Base-by-base conservation (phyloP, 2,888 invertebrate genomes). In the Drosophila leonis region DNA sequence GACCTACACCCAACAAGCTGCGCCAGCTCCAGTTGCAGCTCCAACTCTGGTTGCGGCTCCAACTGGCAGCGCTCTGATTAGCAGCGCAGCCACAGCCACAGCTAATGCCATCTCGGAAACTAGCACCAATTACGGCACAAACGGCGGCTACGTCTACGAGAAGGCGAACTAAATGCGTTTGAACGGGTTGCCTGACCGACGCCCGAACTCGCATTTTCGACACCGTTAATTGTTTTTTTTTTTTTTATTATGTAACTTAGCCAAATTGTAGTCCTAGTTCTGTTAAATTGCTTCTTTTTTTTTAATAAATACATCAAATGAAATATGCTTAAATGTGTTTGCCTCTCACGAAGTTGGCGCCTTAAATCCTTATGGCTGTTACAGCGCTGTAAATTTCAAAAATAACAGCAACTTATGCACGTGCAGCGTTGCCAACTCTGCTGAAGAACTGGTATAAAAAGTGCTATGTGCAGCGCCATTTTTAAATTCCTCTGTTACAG, bases 141-240 rank as follows among this genome's bases (percentile, higher is more conserved):
- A 91, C 49, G 91, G 91, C 42, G 91, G 91, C 41, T 91, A 91
- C 56, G 67, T 91, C 41, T 91, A 91, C 61, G 54, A 72, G 20
- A 82, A 73, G 70, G 64, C 15, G 66, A 66, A 75, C 18, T 54
- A 15, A 66, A 67, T 69, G 78, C 78, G 72, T 76, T 69, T 78
- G 76, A 78, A 76, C 72, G 64, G 68, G 72, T 69, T 33, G 42
- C n/a, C 46, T 39, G 41, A 55, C 46, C 27, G 59, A 66, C 69
- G 37, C 74, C 74, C 63, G 72, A 79, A 77, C 68, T 83, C 78
- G 83, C 83, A 75, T 69, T 51, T 31, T 39, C 57, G 71, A 63
- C 55, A 61, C 64, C 61, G 12, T 64, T 62, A 59, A 65, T 39
- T 65, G 46, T 75, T 71, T 62, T 51, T 57, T 68, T 48, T 64